These are phyloP conservation scores for Drosophila bifasciata DNA, from an alignment of 1,140 invertebrate species.

Conservation along the genomic window DNA sequence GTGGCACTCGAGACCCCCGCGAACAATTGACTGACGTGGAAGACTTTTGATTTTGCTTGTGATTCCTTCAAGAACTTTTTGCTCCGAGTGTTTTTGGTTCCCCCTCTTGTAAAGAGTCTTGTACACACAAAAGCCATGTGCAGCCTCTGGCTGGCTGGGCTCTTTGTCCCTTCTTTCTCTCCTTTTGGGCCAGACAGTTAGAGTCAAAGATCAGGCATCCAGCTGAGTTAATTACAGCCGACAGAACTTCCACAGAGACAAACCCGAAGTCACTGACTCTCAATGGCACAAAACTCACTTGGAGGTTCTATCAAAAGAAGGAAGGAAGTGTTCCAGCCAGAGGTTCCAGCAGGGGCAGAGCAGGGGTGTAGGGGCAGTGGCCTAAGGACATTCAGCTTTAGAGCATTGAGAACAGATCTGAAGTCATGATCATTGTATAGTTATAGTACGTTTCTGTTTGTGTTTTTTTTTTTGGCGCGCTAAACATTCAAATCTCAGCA, in stretches of 20 bases:
- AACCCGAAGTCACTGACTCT: conserved; percentile 46
- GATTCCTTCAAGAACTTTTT: conserved; percentile 72
- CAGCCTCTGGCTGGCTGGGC: conserved; percentile 9
- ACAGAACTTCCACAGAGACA: conserved; percentile 57
- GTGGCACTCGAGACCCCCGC: conserved; percentile 42
- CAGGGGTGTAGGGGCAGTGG: conserved; percentile 17
- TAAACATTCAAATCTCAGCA: conserved; percentile 36
- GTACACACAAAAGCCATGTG: conserved; percentile 25
- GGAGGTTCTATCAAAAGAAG: conserved; percentile 8
- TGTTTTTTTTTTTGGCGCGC: conserved; percentile 33
- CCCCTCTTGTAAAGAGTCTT: conserved; percentile 56
- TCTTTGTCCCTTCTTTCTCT: conserved; percentile 67
- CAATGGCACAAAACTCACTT: conserved; percentile 39
- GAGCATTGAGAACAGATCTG: conserved; percentile 21
- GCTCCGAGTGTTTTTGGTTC: conserved; percentile 1
- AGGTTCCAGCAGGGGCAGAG: conserved; percentile 8
- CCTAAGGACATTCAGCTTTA: conserved; percentile 46
- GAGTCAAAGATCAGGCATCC: conserved; percentile 81
- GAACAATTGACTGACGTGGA: conserved; percentile 58
- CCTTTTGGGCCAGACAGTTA: conserved; percentile 69
- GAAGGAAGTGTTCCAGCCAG: conserved; percentile 59
- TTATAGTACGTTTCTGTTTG: not conserved
- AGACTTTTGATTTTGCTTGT: conserved; percentile 78
- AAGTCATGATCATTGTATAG: conserved; percentile 1
- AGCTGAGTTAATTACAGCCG: conserved; percentile 81